Base-by-base conservation (phyloP, 2,888 invertebrate species). In the Mythimna ferrago region DNA sequence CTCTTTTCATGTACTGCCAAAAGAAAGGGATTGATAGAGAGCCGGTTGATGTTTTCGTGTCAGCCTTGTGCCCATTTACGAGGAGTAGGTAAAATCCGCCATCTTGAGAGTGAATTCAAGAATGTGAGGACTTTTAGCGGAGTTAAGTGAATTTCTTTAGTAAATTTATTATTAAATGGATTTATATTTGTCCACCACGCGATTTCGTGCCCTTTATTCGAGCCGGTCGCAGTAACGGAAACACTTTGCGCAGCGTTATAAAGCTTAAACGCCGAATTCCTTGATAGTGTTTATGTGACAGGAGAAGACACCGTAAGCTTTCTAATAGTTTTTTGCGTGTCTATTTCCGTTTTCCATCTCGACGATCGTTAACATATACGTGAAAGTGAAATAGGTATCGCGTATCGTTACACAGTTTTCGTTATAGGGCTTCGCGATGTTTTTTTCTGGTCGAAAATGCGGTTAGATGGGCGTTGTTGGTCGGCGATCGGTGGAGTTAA, bases 41-140 rank as follows among this genome's bases (percentile, higher is more conserved):
- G 95, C 94, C 94, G 93, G 95, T 95, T 95, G 94, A 96, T 96
- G 95, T 96, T 96, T 96, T 96, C 95, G 96, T 96, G 96, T 95
- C 96, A 96, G 96, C 96, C 95, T 96, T 96, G 96, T 96, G 93
- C 96, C 94, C 96, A 96, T 96, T 96, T 95, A 94, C 94, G 94
- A 95, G 94, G 95, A 94, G 95, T 96, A 95, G 94, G 95, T 96
- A 96, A 96, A 95, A 94, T 97, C 96, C 97, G 97, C 97, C 97
- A 97, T 97, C 96, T 97, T 97, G 97, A 96, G 97, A 97, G 95
- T 95, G 95, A 96, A 96, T 97, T 96, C 95, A 96, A 96, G 97
- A 97, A 96, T 97, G 96, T 96, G 93, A 93, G 94, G 95, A 96
- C 94, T 95, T 95, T 94, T 94, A 94, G 87, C 93, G 89, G 93